Percentiles rank a stretch among this genome's conserved stretches.
Evolutionary conservation across 2,113 vertebrate species (phyloP).

Genomic region (Corythaeola cristata): DNA sequence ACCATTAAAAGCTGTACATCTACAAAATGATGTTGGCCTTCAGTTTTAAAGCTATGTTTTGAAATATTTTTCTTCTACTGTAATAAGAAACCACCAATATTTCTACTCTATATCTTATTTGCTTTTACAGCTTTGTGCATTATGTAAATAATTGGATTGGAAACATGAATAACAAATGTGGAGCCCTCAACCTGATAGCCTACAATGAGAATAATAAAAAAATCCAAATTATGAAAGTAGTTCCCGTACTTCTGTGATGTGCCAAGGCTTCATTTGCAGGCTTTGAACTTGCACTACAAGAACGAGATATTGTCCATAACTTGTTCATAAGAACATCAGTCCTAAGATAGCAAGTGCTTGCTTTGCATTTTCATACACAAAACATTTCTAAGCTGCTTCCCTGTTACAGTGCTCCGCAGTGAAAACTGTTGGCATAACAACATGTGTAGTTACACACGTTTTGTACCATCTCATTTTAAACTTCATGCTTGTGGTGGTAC

Average conservation of each 20-base stretch:
- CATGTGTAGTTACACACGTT: neutral
- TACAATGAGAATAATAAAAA: neutral
- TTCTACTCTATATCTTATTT: neutral
- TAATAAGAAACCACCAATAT: neutral
- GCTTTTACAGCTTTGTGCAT: neutral
- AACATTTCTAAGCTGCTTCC: neutral
- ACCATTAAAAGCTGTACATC: neutral
- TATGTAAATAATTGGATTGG: neutral
- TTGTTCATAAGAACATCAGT: neutral
- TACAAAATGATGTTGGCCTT: neutral
- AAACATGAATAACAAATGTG: neutral
- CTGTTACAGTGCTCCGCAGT: neutral
- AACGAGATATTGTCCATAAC: neutral
- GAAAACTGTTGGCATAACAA: neutral
- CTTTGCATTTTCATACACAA: neutral
- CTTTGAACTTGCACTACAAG: neutral
- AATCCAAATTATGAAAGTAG: neutral
- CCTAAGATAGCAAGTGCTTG: neutral
- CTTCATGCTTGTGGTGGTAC: rapidly evolving
- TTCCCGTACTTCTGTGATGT: neutral
- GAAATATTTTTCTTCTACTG: neutral
- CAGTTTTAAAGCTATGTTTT: neutral
- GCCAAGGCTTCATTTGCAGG: neutral
- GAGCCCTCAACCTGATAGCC: neutral
- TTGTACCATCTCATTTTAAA: neutral